Conservation (phyloP, 2,113 vertebrate genomes). For the Oreotragus oreotragus region DNA sequence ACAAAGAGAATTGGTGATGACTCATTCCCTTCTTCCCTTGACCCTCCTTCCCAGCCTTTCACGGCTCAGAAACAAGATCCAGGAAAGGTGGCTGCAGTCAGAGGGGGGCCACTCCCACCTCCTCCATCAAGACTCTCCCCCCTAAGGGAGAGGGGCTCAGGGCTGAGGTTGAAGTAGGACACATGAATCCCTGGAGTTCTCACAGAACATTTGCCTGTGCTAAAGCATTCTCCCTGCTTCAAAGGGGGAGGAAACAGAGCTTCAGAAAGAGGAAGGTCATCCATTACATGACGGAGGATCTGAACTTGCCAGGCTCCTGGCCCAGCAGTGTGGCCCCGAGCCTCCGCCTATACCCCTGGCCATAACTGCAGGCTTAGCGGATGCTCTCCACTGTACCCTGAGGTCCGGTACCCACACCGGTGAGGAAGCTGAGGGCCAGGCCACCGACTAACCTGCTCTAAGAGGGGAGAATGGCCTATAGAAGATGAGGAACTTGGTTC, state of each 20-base stretch:
- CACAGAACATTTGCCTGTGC: neutral
- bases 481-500: neutral
- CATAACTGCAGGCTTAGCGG: neutral
- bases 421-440: neutral
- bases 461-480: neutral
- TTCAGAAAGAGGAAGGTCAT: neutral
- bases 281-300: neutral
- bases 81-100: neutral
- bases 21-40: constrained; percentile 35
- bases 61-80: constrained; percentile 13
- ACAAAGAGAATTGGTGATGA: constrained; percentile 44
- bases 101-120: neutral
- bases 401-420: neutral
- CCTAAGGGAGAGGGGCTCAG: neutral
- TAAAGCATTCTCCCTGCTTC: neutral
- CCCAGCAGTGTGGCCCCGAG: neutral
- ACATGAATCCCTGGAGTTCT: neutral
- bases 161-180: neutral
- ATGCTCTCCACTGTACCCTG: neutral
- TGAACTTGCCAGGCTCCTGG: neutral
- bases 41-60: constrained; percentile 14
- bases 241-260: neutral
- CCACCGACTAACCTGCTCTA: neutral
- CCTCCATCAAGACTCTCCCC: neutral
- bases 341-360: accelerated